Base-by-base conservation (phyloP, 2,797 vertebrate genomes). In the Pelodytes ibericus region DNA sequence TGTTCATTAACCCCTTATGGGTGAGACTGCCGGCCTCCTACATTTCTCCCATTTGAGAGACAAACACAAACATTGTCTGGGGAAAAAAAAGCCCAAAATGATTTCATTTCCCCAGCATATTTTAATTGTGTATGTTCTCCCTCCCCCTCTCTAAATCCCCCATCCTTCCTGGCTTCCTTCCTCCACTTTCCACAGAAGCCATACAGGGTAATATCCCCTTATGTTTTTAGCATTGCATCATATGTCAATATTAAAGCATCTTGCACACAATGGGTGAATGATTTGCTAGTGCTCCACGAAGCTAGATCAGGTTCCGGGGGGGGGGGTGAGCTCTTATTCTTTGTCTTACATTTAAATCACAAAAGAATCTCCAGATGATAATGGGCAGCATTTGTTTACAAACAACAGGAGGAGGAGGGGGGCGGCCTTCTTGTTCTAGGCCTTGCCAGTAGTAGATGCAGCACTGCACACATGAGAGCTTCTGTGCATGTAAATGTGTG, bases 151-250 rank as follows among this genome's bases (percentile, higher is more conserved):
- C 3, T 29, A 26, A 10, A 20, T 18, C 22, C 39, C 4, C 39
- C 39, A 53, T 24, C 13, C 51, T 70, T 25, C 18, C 60, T 58
- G 57, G 59, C 74, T 71, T 65, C 61, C 36, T 59, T 63, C 66
- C 36, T 70, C 18, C 58, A 25, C 1, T 25, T 44, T 27, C 51
- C 11, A 71, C 30, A 26, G 69, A 69, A 60, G 62, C 68, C 53
- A 10, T 44, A 16, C 60, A 63, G 70, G 15, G 30, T 3, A 20
- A 9, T 53, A 16, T 33, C n/a, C 20, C 47, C 39, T 22, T 4
- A 39, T n/a, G n/a, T 33, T 16, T 29, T 10, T 58, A 11, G 30
- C 33, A 8, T 22, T 13, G 26, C 2, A 22, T 30, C 24, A 16
- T 24, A 16, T 4, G 15, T 36, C 30, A 36, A 26, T 70, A 53